Conservation (phyloP, 2,797 vertebrate species). For the Iguana delicatissima region DNA sequence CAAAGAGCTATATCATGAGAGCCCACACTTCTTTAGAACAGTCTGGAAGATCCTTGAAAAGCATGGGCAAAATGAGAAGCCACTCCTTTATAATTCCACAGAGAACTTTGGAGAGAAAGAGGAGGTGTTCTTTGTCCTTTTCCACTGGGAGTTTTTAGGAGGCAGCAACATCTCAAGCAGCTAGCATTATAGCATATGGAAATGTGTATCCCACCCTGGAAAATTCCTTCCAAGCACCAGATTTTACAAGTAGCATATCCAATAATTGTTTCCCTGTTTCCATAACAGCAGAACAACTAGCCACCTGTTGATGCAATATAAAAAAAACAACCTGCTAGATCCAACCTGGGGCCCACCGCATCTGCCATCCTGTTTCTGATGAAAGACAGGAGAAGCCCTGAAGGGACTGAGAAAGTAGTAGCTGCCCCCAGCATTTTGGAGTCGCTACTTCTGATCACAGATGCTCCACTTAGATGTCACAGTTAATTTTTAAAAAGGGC, state of each 20-base stretch:
- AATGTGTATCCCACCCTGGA: not conserved
- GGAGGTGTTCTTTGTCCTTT: not conserved
- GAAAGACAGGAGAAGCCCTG: not conserved
- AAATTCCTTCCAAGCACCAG: slow-evolving; percentile 47
- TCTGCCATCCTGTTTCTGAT: not conserved
- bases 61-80: not conserved
- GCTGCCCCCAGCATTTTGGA: not conserved
- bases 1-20: too few species aligned
- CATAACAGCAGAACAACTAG: not conserved
- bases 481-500: not conserved
- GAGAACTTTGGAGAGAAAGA: not conserved
- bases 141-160: not conserved
- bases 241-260: not conserved
- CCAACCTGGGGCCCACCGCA: not conserved
- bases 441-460: not conserved
- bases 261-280: slow-evolving; percentile 44
- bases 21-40: not conserved
- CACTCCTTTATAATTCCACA: too few species aligned
- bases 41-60: not conserved
- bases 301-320: slow-evolving; percentile 28
- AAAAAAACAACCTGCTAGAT: not conserved
- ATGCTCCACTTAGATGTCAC: not conserved
- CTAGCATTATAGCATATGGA: slow-evolving; percentile 10
- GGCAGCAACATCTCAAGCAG: not conserved
- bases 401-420: not conserved